Base-by-base conservation (phyloP, 2,113 vertebrate species). In the Hippocampus barbouri region DNA sequence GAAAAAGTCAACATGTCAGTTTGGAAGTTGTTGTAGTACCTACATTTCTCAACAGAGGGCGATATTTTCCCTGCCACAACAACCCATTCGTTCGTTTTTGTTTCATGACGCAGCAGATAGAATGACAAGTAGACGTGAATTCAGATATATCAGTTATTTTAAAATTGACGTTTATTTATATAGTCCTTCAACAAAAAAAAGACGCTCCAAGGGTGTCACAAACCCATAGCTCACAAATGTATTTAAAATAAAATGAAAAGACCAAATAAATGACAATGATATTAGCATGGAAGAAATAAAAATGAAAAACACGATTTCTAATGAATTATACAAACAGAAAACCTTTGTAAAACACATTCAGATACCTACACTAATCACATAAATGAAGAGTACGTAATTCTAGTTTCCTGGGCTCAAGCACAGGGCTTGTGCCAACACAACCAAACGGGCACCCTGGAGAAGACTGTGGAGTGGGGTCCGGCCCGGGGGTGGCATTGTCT, bases 401-500 rank as follows among this genome's bases (percentile, higher is more conserved):
- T 27, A 27, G 12, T 27, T 25, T 23, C 21, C 21, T n/a, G 51
- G 51, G 53, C 53, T 11, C 18, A 7, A 4, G 5, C 5, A 20
- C n/a, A 21, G 8, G 7, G 59, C 8, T 18, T 34, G 57, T 61
- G 59, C 59, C 59, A 27, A 27, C 23, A 25, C 56, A 14, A 14
- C 56, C 56, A 14, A 61, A 34, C 20, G 59, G 59, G 27, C 59
- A 69, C 68, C 56, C 56, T 49, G 64, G 63, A 57, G 54, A 64
- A 75, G 77, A 59, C 23, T 25, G 30, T 74, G 62, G 66, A 6
- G 54, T 66, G 2, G 9, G 61, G 57, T 71, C 45, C 56, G 71
- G 1, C 23, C 15, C 41, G 14, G 41, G 51, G 69, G 56, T 34
- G 51, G 67, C 30, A 68, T 68, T 68, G 66, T 53, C 14, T 9